Evolutionary conservation across 1,140 invertebrate genomes (phyloP).

Genomic region (Marisa cornuarietis): DNA sequence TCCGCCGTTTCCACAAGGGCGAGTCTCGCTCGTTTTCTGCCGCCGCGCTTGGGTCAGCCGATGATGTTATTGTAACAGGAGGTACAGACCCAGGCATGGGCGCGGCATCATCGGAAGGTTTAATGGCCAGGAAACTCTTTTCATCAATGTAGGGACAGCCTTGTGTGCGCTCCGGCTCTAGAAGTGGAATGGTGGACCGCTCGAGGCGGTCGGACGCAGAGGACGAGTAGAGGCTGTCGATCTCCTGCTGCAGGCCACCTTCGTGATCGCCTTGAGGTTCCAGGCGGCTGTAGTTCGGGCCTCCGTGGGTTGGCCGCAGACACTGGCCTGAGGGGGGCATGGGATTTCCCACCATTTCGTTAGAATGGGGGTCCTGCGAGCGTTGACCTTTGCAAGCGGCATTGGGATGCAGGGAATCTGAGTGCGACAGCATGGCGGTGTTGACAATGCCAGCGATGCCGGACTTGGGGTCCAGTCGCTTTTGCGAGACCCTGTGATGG

Average conservation of each 20-base stretch:
- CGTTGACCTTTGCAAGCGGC: neutral
- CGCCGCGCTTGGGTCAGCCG: neutral
- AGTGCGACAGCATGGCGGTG: constrained; percentile 51
- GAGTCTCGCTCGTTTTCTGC: constrained; percentile 43
- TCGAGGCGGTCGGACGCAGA: constrained; percentile 19
- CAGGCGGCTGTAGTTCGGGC: constrained; percentile 17
- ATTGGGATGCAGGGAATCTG: constrained; percentile 7
- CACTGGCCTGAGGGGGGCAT: constrained; percentile 13
- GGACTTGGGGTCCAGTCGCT: constrained; percentile 8
- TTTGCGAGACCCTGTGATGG: constrained; percentile 15
- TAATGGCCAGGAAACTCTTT: constrained; percentile 56
- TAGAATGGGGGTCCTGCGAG: neutral
- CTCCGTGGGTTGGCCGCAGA: constrained; percentile 9
- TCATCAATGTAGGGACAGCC: constrained; percentile 62
- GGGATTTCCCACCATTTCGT: constrained; percentile 12
- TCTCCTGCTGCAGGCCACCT: constrained; percentile 1
- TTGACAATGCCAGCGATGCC: constrained; percentile 50
- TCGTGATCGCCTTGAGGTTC: constrained; percentile 9
- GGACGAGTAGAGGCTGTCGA: constrained; percentile 22
- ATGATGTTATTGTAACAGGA: neutral
- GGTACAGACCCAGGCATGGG: neutral
- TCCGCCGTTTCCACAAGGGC: constrained; percentile 56
- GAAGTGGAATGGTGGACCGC: constrained; percentile 31
- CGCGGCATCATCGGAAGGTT: constrained; percentile 4
- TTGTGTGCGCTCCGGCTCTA: constrained; percentile 44